Conservation (phyloP, 2,888 invertebrate species). For the Rambutsinella grinnellia region DNA sequence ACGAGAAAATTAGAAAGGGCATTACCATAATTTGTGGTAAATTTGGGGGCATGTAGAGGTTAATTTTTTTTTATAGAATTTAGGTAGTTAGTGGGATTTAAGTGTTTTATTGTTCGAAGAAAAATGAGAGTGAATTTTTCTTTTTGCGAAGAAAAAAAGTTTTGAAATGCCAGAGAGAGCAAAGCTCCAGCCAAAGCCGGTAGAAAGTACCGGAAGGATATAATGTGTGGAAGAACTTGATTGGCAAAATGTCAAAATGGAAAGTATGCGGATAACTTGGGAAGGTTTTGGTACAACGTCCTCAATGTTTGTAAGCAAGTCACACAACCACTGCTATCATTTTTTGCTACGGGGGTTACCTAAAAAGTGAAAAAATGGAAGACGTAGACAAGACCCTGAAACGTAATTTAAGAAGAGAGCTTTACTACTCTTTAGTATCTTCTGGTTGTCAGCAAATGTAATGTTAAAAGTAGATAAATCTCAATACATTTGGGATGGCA, state of each 20-base stretch:
- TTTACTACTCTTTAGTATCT: no score
- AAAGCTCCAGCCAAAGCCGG: background rate
- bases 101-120: no score
- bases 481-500: no score
- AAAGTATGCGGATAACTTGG: constrained; percentile 15
- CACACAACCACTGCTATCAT: background rate
- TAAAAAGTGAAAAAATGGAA: background rate
- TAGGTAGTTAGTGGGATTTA: no score
- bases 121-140: constrained; percentile 5
- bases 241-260: constrained; percentile 22
- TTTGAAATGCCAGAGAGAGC: constrained; percentile 2
- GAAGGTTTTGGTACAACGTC: background rate
- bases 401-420: background rate
- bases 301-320: background rate
- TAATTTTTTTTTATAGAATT: no score
- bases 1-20: no score
- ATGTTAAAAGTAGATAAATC: no score
- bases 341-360: background rate
- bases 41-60: no score
- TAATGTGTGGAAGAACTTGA: background rate
- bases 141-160: background rate
- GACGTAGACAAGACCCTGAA: background rate
- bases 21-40: no score
- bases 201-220: constrained; percentile 14
- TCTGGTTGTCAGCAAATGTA: no score